phyloP scores from a whole-genome alignment of 1,140 invertebrate genomes.

The Callitettix versicolor region DNA sequence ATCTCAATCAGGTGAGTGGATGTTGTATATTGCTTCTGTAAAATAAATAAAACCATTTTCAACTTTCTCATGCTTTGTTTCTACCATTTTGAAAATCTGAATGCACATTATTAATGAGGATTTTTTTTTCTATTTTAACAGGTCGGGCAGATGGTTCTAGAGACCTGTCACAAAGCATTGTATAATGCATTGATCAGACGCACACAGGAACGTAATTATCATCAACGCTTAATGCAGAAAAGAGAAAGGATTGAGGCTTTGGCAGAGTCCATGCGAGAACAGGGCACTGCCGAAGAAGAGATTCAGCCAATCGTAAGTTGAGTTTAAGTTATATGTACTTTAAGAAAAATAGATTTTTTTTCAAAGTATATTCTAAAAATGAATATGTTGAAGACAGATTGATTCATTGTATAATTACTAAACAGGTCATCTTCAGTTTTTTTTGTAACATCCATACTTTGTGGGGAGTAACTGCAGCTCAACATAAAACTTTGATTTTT shows the following conservation, averaged over 20 bases:
- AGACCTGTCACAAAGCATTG: conserved; percentile 64
- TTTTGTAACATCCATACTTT: no score
- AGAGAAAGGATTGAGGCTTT: conserved; percentile 71
- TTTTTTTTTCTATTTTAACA: conserved; percentile 34
- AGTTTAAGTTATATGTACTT: no score
- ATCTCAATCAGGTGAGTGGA: conserved; percentile 36
- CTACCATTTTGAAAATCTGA: not conserved
- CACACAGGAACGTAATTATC: conserved; percentile 46
- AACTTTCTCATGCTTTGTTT: not conserved
- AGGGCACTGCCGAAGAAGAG: conserved; percentile 60
- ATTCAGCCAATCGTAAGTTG: conserved; percentile 46
- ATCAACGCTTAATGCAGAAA: conserved; percentile 73
- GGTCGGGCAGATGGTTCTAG: conserved; percentile 59
- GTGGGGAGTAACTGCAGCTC: no score
- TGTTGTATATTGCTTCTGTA: no score
- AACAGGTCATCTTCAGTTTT: no score
- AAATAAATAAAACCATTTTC: not conserved
- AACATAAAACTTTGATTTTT: no score
- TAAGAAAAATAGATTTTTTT: no score
- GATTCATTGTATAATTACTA: no score
- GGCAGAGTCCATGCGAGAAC: conserved; percentile 58
- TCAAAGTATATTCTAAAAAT: no score
- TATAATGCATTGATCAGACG: conserved; percentile 56
- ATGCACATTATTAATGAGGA: conserved; percentile 28
- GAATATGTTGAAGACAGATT: no score